Evolutionary conservation across 1,140 invertebrate genomes (phyloP), one percentile per base, ranked within the genome.

Genomic region (Scaptomyza hsui): DNA sequence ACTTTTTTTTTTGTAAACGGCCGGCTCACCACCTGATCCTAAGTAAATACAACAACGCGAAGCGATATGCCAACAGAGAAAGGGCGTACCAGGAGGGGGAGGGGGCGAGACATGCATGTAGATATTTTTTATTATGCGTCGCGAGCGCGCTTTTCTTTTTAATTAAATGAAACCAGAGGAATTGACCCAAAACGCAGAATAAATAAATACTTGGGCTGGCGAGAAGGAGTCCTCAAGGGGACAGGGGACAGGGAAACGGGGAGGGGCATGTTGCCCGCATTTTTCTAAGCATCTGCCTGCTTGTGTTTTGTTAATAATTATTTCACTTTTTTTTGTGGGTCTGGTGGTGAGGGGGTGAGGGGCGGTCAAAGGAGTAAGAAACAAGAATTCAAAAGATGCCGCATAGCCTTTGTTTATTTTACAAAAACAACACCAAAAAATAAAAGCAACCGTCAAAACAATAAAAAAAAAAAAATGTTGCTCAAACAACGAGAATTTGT

Each of bases 91-190:
- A n/a, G n/a, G 44, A 63, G 65, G 57, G 26, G 26, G 7, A 1
- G 1, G 26, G 26, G 7, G 7, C 26, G 26, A 68, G 60, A 69
- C 80, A 85, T 78, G 75, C 75, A 83, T 83, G 75, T 83, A 72
- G 39, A 70, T 80, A 75, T 80, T 68, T 73, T 75, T 78, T 72
- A 69, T 79, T 78, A 70, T 80, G 65, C 75, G 67, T 57, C 55
- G 76, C 65, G 45, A 51, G 65, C 56, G 69, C 69, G 78, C 74
- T 85, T 85, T 75, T 89, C 79, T 85, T 90, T 90, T 90, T 90
- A 90, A 90, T 90, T 90, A 90, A 90, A 90, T 90, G 89, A 90
- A 90, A 89, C 89, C 89, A 76, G 79, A 89, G 78, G 89, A 90
- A 90, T 90, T 90, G 89, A 90, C 89, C 89, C 89, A 88, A 88